Percentiles rank a stretch among this genome's conserved stretches.
Conservation (phyloP, 2,797 vertebrate species). For the Girardinus metallicus region DNA sequence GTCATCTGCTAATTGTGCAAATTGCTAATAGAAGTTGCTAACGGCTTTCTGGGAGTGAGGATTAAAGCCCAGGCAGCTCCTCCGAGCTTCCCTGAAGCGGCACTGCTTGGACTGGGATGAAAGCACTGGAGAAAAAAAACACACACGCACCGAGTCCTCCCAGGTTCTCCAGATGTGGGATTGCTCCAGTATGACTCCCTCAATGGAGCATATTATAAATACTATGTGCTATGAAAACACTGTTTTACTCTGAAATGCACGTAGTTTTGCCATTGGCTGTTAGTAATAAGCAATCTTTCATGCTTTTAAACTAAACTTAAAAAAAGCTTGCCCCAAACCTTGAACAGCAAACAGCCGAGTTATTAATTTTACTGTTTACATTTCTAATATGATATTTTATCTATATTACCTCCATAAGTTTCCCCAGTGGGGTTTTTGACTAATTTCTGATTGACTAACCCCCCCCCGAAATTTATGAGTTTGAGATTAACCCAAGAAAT, state of each 20-base stretch:
- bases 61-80: neutral
- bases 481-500: no score
- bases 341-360: neutral
- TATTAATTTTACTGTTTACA: neutral
- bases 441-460: no score
- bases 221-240: neutral
- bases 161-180: constrained; percentile 7
- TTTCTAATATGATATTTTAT: neutral
- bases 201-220: neutral
- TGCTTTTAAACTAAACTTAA: neutral
- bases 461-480: no score
- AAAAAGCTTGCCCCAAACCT: neutral
- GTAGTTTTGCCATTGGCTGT: neutral
- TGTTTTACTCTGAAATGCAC: neutral
- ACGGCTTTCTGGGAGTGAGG: neutral
- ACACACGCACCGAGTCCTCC: neutral
- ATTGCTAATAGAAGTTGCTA: neutral
- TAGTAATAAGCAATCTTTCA: neutral
- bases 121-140: neutral
- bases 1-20: neutral
- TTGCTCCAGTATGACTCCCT: neutral
- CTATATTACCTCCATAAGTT: neutral
- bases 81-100: neutral
- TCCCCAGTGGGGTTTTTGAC: neutral
- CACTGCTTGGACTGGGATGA: constrained; percentile 3